These are phyloP conservation scores for Tupiocoris notatus DNA, from an alignment of 2,888 invertebrate genomes.

Conservation along the genomic window DNA sequence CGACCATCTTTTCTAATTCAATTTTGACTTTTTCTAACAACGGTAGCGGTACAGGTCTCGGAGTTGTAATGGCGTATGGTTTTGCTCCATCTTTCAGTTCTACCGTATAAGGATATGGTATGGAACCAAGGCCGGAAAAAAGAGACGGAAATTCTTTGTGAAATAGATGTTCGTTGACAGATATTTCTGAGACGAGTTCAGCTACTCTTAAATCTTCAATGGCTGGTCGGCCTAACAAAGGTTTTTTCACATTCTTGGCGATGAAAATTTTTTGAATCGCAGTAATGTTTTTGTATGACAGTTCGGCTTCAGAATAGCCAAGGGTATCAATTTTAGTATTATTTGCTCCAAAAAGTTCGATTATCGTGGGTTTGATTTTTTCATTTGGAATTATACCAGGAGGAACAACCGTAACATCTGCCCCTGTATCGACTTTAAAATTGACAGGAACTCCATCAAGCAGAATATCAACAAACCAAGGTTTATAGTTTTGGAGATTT, in stretches of 20 bases:
- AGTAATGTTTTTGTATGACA: neutral
- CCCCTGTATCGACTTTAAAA: slow-evolving; percentile 22
- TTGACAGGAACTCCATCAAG: neutral
- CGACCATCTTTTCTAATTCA: neutral
- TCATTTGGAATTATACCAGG: neutral
- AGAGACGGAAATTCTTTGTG: slow-evolving; percentile 7
- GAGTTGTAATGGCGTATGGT: neutral
- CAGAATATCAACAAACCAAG: slow-evolving; percentile 1
- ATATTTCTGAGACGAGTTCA: neutral
- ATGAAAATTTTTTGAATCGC: slow-evolving; percentile 4
- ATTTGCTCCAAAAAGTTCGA: no score
- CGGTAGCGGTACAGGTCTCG: neutral
- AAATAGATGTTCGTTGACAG: neutral
- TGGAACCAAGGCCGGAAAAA: slow-evolving; percentile 12
- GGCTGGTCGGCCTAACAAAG: slow-evolving; percentile 15
- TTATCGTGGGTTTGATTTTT: neutral
- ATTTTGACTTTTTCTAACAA: neutral
- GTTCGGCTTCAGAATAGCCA: neutral
- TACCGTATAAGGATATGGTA: slow-evolving; percentile 2
- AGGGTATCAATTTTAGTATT: neutral
- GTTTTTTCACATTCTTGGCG: neutral
- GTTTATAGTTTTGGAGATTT: no score
- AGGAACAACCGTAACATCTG: slow-evolving; percentile 12
- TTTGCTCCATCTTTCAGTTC: neutral
- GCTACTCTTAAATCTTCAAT: slow-evolving; percentile 9